Evolutionary conservation across 2,888 invertebrate species (phyloP).

Genomic region (Eurytoma adleriae): DNA sequence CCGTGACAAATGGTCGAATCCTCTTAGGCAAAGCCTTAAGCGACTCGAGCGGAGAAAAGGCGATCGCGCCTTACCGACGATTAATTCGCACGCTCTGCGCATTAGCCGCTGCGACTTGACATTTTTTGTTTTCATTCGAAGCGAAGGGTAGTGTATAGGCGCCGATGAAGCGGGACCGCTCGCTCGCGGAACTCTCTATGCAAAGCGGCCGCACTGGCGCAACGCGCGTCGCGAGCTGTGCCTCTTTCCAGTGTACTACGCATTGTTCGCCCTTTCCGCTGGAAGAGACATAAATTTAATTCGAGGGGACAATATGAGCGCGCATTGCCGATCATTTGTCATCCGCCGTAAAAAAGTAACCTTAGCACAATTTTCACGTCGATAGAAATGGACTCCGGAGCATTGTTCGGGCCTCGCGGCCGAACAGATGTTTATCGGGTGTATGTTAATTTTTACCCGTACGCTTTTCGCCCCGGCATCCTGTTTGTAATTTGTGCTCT

Average conservation of each 20-base stretch:
- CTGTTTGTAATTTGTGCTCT: neutral
- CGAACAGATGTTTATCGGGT: neutral
- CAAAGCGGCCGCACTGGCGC: too few species aligned
- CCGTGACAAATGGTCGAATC: slow-evolving; percentile 5
- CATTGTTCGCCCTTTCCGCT: neutral
- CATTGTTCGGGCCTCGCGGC: neutral
- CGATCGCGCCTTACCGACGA: neutral
- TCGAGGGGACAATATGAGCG: neutral
- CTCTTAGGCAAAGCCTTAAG: slow-evolving; percentile 9
- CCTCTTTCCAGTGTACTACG: neutral
- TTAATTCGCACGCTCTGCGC: neutral
- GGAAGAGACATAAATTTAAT: neutral
- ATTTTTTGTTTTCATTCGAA: too few species aligned
- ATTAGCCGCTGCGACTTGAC: neutral
- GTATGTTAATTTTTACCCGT: neutral
- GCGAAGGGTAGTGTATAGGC: too few species aligned
- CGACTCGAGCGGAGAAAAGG: neutral
- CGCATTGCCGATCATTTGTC: neutral
- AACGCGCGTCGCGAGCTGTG: too few species aligned
- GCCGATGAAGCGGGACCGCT: too few species aligned
- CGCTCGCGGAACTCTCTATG: too few species aligned
- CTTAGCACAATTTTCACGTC: too few species aligned
- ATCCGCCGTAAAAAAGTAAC: neutral
- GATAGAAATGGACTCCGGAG: too few species aligned
- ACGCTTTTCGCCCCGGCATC: neutral